These are phyloP conservation scores for Poecilobothrus nobilitatus DNA, from an alignment of 2,888 invertebrate genomes.

Conservation along the genomic window DNA sequence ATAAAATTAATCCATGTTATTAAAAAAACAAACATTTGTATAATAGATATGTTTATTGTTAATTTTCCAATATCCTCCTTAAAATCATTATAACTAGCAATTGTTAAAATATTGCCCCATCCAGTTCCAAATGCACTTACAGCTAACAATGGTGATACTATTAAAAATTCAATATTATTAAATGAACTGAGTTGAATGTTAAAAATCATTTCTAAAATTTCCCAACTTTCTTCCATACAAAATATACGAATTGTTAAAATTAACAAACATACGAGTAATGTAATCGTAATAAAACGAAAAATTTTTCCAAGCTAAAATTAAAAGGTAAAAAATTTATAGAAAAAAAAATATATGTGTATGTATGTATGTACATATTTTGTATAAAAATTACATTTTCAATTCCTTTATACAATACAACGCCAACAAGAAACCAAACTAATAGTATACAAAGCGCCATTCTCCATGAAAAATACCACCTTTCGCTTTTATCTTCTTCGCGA, in stretches of 20 bases:
- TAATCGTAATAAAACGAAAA: slow-evolving; percentile 27
- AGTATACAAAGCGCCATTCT: slow-evolving; percentile 29
- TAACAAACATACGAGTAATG: slow-evolving; percentile 23
- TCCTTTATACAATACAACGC: slow-evolving; percentile 30
- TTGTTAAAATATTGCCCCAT: slow-evolving; percentile 72
- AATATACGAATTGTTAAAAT: slow-evolving; percentile 20
- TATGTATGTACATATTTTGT: too few species aligned
- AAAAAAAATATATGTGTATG: too few species aligned
- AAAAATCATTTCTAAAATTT: slow-evolving; percentile 19
- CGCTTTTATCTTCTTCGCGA: too few species aligned
- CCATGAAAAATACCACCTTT: slow-evolving; percentile 19
- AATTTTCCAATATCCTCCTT: slow-evolving; percentile 55
- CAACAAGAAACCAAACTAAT: slow-evolving; percentile 32
- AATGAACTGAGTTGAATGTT: slow-evolving; percentile 21
- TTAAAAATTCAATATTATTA: slow-evolving; percentile 26
- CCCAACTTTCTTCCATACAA: slow-evolving; percentile 19
- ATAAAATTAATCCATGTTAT: slow-evolving; percentile 26
- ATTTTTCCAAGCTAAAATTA: slow-evolving; percentile 31
- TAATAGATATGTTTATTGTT: slow-evolving; percentile 34
- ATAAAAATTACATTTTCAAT: slow-evolving; percentile 32
- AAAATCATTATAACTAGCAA: slow-evolving; percentile 75
- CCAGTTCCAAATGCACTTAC: slow-evolving; percentile 58
- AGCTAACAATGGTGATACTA: slow-evolving; percentile 23
- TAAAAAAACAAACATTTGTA: slow-evolving; percentile 31
- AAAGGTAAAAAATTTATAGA: too few species aligned